These are phyloP conservation scores for Psylliodes chrysocephalus DNA, from an alignment of 2,888 invertebrate genomes.

Conservation along the genomic window DNA sequence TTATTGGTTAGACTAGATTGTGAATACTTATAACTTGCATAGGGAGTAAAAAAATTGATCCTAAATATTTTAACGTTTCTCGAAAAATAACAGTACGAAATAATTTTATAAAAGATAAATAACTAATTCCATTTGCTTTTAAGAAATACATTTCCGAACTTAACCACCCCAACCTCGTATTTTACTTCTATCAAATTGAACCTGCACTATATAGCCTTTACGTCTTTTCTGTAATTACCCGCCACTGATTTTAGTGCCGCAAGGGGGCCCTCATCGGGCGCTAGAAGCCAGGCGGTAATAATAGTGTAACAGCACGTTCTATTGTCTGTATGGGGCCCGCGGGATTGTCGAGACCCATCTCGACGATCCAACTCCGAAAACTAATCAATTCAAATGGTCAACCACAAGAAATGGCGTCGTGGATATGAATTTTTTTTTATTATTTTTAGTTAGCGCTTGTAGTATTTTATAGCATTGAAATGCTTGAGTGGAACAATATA, in stretches of 20 bases:
- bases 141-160: too few species aligned
- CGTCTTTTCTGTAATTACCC: conserved; percentile 24
- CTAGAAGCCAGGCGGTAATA: conserved; percentile 33
- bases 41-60: too few species aligned
- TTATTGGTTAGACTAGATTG: too few species aligned
- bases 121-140: too few species aligned
- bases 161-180: neutral
- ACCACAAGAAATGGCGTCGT: conserved; percentile 45
- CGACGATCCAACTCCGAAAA: conserved; percentile 51
- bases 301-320: conserved; percentile 37
- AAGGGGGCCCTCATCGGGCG: conserved; percentile 20
- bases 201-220: neutral
- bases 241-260: conserved; percentile 27
- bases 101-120: too few species aligned
- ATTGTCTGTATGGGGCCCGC: conserved; percentile 50
- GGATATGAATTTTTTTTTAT: conserved; percentile 38
- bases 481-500: neutral
- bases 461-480: neutral
- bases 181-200: neutral
- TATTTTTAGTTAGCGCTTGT: conserved; percentile 3
- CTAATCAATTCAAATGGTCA: conserved; percentile 55
- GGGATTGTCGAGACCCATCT: conserved; percentile 39
- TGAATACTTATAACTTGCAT: too few species aligned
- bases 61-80: too few species aligned
- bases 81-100: too few species aligned